phyloP scores from a whole-genome alignment of 2,888 invertebrate genomes.

The Eilema sororculum region DNA sequence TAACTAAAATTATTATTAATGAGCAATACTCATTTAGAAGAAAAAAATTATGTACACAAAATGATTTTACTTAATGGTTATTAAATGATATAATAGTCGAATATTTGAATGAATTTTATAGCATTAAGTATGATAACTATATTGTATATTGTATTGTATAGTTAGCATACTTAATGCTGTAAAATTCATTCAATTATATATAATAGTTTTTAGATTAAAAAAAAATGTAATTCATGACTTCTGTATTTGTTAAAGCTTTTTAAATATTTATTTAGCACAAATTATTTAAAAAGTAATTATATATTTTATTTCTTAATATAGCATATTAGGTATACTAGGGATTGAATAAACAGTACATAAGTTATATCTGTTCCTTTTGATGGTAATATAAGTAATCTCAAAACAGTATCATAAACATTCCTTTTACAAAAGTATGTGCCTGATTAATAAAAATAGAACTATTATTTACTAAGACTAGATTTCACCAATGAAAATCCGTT shows the following conservation, averaged over 20 bases:
- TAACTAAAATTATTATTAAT: slow-evolving; percentile 48
- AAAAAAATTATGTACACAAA: slow-evolving; percentile 37
- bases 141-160: too few species aligned
- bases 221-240: slow-evolving; percentile 32
- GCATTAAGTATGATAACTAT: too few species aligned
- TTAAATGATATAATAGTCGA: too few species aligned
- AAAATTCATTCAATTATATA: too few species aligned
- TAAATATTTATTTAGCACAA: slow-evolving; percentile 45
- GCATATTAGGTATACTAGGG: neutral
- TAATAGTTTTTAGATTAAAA: slow-evolving; percentile 23
- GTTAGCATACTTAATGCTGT: too few species aligned
- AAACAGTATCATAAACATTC: slow-evolving; percentile 36
- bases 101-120: too few species aligned
- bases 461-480: neutral
- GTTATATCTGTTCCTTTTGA: neutral
- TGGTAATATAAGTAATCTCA: slow-evolving; percentile 34
- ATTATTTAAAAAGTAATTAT: slow-evolving; percentile 33
- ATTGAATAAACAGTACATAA: neutral
- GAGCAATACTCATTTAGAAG: slow-evolving; percentile 55
- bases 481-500: neutral
- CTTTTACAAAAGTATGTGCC: slow-evolving; percentile 37
- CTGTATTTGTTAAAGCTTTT: slow-evolving; percentile 45
- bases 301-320: slow-evolving; percentile 4
- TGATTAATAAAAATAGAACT: slow-evolving; percentile 15
- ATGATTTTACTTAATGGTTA: slow-evolving; percentile 34